Base-by-base conservation (phyloP, 2,113 vertebrate genomes). In the Himantopus leucocephalus region DNA sequence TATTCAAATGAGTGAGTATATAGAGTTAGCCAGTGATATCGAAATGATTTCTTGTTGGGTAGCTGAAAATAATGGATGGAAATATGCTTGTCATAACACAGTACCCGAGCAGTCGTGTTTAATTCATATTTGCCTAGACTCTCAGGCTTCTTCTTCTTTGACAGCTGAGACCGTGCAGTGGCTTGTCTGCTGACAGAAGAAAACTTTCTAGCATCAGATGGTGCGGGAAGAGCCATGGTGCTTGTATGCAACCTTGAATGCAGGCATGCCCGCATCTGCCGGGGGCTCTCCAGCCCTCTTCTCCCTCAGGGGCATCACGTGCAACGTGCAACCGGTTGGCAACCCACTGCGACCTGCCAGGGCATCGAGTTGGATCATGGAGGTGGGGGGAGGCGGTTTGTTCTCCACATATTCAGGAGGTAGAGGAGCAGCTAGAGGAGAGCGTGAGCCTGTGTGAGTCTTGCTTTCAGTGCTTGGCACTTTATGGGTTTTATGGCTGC, bases 1-100 rank as follows among this genome's bases (percentile, higher is more conserved):
- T 95, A 90, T 94, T 94, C 92, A 96, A 96, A 92, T 88, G 93
- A 97, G 53, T 91, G 97, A 96, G 39, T 90, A 92, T 75, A 90
- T 62, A 85, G 92, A 86, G 73, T 39, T 96, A 95, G 87, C 91
- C 78, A 88, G 32, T 85, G 89, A 82, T 94, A 96, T 22, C 7
- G 10, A 96, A 96, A 96, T 90, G 78, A 95, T 95, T 96, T 96
- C 83, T 92, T 94, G 80, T 92, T 90, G 77, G 58, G 30, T 90
- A 95, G 91, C 71, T 94, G 81, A 63, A 94, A 92, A 95, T 95
- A 93, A 95, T 88, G 78, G 94, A 80, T 92, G 77, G 74, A 91
- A 96, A 91, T 91, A 26, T 21, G 59, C 66, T 85, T 91, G 91
- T 94, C 92, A 85, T 79, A 94, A 77, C 74, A 85, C 26, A 63